phyloP scores from a whole-genome alignment of 1,140 invertebrate species.

The Halictus rubicundus region DNA sequence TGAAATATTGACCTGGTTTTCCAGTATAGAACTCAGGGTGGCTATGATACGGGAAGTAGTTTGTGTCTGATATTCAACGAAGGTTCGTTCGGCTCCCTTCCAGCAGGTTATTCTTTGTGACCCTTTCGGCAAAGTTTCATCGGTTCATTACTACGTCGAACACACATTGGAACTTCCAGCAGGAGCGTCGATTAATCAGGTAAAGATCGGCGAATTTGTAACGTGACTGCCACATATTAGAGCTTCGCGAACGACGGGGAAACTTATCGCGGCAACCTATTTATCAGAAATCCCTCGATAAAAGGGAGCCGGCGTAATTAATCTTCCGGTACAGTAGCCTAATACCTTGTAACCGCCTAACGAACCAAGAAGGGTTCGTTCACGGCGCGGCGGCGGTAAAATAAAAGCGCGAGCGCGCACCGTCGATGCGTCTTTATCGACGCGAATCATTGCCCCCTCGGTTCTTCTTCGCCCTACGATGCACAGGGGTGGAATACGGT shows the following conservation, averaged over 20 bases:
- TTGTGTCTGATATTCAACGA: no score
- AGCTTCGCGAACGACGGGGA: background rate
- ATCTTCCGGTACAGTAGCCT: constrained; percentile 15
- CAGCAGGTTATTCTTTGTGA: no score
- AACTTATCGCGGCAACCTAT: constrained; percentile 20
- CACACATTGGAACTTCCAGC: background rate
- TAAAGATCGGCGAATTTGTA: constrained; percentile 23
- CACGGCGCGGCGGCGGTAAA: background rate
- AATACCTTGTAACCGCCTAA: constrained; percentile 5
- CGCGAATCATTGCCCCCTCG: constrained; percentile 43
- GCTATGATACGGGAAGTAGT: no score
- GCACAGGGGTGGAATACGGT: constrained; percentile 17
- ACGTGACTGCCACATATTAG: background rate
- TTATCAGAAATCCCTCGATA: constrained; percentile 22
- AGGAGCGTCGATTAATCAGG: constrained; percentile 1
- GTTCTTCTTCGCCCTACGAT: constrained; percentile 22
- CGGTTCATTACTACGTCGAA: background rate
- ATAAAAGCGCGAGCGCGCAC: background rate
- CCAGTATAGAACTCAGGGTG: no score
- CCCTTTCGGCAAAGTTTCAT: no score
- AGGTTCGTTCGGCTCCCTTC: no score
- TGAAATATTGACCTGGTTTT: no score
- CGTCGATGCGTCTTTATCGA: constrained; percentile 34
- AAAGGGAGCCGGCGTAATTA: constrained; percentile 13
- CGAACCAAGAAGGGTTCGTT: constrained; percentile 4